These are phyloP conservation scores for Drosophila pseudotalamancana DNA, from an alignment of 2,888 invertebrate genomes.

Conservation along the genomic window DNA sequence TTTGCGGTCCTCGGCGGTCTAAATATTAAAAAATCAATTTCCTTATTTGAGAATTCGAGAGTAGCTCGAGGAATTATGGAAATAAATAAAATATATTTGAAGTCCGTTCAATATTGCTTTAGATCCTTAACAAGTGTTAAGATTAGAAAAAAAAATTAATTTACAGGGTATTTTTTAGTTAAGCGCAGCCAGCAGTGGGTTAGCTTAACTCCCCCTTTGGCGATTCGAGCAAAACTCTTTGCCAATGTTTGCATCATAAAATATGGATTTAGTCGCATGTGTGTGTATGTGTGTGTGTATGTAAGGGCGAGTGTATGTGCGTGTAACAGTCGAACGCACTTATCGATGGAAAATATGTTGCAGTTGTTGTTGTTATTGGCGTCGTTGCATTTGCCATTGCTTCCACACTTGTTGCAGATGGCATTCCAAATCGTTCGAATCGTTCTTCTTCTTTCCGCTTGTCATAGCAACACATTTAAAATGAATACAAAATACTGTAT, in stretches of 20 bases:
- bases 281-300: conserved; percentile 16
- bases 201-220: conserved; percentile 15
- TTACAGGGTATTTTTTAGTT: conserved; percentile 12
- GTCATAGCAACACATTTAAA: neutral
- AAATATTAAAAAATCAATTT: too few relatives aligned
- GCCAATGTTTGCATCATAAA: conserved; percentile 69
- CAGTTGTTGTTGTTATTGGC: conserved; percentile 21
- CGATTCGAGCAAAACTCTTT: conserved; percentile 40
- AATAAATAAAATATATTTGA: too few relatives aligned
- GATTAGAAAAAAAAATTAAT: neutral
- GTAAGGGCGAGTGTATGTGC: conserved; percentile 18
- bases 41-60: too few relatives aligned
- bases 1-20: too few relatives aligned
- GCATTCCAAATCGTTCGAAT: conserved; percentile 4
- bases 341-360: conserved; percentile 35
- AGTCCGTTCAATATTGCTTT: too few relatives aligned
- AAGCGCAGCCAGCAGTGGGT: neutral
- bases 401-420: conserved; percentile 54
- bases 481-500: too few relatives aligned
- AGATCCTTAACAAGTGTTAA: too few relatives aligned
- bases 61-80: too few relatives aligned
- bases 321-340: conserved; percentile 33
- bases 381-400: conserved; percentile 25
- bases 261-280: conserved; percentile 55
- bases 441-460: neutral